These are phyloP conservation scores for Acestrorhynchus altus DNA, from an alignment of 2,797 vertebrate species.

Conservation along the genomic window DNA sequence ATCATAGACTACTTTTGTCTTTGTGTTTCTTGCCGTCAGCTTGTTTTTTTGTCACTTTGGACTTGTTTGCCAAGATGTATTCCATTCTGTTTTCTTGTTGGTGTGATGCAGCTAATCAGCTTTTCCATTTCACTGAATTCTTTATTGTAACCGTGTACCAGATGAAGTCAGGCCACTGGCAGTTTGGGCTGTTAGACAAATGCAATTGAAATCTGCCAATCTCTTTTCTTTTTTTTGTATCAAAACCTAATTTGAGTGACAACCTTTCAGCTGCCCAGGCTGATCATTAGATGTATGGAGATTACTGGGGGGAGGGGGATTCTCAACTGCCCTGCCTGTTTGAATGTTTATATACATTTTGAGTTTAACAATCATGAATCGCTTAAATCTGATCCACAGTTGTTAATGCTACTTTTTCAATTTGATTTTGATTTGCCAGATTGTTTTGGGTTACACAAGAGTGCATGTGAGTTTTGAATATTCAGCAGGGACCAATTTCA, in stretches of 20 bases:
- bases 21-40: constrained; percentile 35
- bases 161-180: not conserved
- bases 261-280: not conserved
- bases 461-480: constrained; percentile 59
- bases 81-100: constrained; percentile 38
- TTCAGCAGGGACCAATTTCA: constrained; percentile 78
- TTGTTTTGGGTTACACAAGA: constrained; percentile 49
- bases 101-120: constrained; percentile 38
- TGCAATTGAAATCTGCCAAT: not conserved
- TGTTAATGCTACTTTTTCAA: constrained; percentile 44
- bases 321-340: not conserved
- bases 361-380: constrained; percentile 18
- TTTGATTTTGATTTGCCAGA: constrained; percentile 68
- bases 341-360: not conserved
- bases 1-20: constrained; percentile 46
- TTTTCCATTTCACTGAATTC: constrained; percentile 17
- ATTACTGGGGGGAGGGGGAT: not conserved
- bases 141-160: not conserved
- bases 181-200: not conserved
- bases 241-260: not conserved
- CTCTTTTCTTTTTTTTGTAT: not conserved
- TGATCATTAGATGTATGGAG: too few species aligned
- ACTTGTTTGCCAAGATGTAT: constrained; percentile 15
- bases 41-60: constrained; percentile 2
- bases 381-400: constrained; percentile 22